Percentiles rank a stretch among this genome's conserved stretches.
Conservation (phyloP, 92 coral and sea anemone genomes). For the Pocillopora grandis region DNA sequence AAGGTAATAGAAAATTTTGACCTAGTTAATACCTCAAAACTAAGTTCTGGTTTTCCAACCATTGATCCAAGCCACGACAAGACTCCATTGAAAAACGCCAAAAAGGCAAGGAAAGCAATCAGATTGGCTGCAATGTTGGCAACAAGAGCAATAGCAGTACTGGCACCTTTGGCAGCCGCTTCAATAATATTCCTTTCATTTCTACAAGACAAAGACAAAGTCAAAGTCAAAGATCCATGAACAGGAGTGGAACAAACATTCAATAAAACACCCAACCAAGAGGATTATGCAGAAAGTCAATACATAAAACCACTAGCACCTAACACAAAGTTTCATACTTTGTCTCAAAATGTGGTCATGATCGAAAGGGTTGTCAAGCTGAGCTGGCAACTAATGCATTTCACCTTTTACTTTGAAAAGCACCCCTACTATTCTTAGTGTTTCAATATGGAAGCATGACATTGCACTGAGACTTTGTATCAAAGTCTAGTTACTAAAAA, state of each 20-base stretch:
- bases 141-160: slow-evolving; percentile 80
- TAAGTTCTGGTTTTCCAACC: slow-evolving; percentile 73
- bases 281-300: no score
- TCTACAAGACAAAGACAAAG: slow-evolving; percentile 35
- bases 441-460: no score
- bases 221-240: background rate
- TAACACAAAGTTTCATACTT: no score
- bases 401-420: no score
- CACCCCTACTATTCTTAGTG: no score
- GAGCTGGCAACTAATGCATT: no score
- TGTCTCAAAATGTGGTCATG: no score
- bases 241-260: background rate
- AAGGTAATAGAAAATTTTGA: no score
- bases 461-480: no score
- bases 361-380: no score
- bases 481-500: no score
- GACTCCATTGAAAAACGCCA: slow-evolving; percentile 87
- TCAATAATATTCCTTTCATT: slow-evolving; percentile 89
- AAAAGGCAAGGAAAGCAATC: slow-evolving; percentile 92
- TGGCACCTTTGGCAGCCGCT: slow-evolving; percentile 96
- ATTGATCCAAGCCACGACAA: slow-evolving; percentile 88
- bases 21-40: slow-evolving; percentile 52
- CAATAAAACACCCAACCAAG: background rate
- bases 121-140: slow-evolving; percentile 96
- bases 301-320: no score